A percentile compares a stretch with the other conserved stretches of the same genome.
Evolutionary conservation across 2,888 invertebrate species (phyloP).

Genomic region (Carcina quercana): DNA sequence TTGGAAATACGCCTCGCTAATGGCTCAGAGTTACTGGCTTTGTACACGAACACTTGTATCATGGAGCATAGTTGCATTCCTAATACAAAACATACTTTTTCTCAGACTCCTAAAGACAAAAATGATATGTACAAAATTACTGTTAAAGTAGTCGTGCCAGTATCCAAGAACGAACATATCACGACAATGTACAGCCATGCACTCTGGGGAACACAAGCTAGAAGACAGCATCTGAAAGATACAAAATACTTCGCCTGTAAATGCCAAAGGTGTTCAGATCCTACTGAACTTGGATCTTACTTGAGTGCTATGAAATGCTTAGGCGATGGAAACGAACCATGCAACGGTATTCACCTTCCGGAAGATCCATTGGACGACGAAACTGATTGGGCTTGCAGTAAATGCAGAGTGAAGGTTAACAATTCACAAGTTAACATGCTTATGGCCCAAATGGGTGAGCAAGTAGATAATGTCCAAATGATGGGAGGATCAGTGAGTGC

Average conservation of each 20-base stretch:
- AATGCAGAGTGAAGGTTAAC: slow-evolving; percentile 78
- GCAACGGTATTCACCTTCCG: slow-evolving; percentile 81
- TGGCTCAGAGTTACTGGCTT: slow-evolving; percentile 80
- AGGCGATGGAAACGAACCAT: slow-evolving; percentile 71
- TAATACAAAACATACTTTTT: slow-evolving; percentile 85
- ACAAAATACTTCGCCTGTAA: slow-evolving; percentile 87
- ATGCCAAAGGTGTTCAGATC: slow-evolving; percentile 84
- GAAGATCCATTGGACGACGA: slow-evolving; percentile 80
- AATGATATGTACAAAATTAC: slow-evolving; percentile 77
- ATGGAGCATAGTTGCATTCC: slow-evolving; percentile 89
- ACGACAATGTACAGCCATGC: slow-evolving; percentile 92
- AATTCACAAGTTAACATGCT: slow-evolving; percentile 79
- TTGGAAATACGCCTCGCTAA: slow-evolving; percentile 80
- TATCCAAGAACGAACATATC: slow-evolving; percentile 82
- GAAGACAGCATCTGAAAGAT: slow-evolving; percentile 83
- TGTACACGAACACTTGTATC: slow-evolving; percentile 84
- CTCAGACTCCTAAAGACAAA: slow-evolving; percentile 60
- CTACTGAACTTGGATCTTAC: slow-evolving; percentile 86
- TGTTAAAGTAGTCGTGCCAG: slow-evolving; percentile 78
- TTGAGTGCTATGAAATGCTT: slow-evolving; percentile 82
- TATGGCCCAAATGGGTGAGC: slow-evolving; percentile 82
- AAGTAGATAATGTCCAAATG: slow-evolving; percentile 80
- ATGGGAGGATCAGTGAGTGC: slow-evolving; percentile 75
- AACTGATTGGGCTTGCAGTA: slow-evolving; percentile 85
- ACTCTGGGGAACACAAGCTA: slow-evolving; percentile 88